These are phyloP conservation scores for Nyctibius grandis DNA, from an alignment of 2,797 vertebrate species.

Conservation along the genomic window DNA sequence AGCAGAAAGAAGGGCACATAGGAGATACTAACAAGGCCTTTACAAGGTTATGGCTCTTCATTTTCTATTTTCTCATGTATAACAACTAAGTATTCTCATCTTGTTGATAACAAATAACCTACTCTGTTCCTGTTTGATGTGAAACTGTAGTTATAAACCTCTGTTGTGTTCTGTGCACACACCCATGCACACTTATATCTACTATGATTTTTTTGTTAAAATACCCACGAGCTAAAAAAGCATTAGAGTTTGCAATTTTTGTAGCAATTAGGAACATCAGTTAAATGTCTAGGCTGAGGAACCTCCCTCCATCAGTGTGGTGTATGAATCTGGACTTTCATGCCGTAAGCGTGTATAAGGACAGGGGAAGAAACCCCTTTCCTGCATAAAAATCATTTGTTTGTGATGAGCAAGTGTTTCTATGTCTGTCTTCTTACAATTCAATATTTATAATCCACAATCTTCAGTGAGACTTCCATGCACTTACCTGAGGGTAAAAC, in stretches of 20 bases:
- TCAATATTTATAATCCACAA: neutral
- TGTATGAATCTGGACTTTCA: neutral
- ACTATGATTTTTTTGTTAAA: neutral
- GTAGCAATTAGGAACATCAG: neutral
- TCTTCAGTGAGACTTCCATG: neutral
- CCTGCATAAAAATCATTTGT: neutral
- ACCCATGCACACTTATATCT: fast-evolving
- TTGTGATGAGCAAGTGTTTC: neutral
- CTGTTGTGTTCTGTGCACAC: neutral
- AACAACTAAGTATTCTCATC: neutral
- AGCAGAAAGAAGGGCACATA: neutral
- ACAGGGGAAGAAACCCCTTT: neutral
- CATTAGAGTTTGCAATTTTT: neutral
- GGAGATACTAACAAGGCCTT: neutral
- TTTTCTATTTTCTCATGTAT: neutral
- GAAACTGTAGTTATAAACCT: neutral
- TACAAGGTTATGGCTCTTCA: neutral
- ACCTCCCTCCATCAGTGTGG: too few relatives aligned
- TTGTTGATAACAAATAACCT: neutral
- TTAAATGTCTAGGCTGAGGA: neutral
- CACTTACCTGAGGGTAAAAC: neutral
- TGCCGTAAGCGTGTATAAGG: fast-evolving
- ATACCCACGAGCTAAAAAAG: neutral
- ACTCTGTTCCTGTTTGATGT: neutral
- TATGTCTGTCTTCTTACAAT: neutral